phyloP scores from a whole-genome alignment of 2,888 invertebrate genomes.

The Oeneis ivallda region DNA sequence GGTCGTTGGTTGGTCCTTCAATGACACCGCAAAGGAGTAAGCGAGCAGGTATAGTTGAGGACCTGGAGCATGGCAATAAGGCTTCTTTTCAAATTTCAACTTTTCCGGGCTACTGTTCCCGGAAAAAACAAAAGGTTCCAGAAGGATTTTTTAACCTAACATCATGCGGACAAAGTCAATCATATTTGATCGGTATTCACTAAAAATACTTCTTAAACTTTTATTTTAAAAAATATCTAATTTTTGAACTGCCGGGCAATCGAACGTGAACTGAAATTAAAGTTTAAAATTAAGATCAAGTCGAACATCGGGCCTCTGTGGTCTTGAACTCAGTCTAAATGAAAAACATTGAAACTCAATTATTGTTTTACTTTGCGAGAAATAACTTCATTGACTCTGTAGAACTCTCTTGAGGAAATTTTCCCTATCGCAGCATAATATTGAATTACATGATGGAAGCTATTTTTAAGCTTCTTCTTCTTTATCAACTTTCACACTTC shows the following conservation, averaged over 20 bases:
- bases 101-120: too few relatives aligned
- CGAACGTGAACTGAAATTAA: slow-evolving; percentile 17
- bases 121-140: too few relatives aligned
- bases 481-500: too few relatives aligned
- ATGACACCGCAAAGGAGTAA: too few relatives aligned
- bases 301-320: slow-evolving; percentile 11
- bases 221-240: background rate
- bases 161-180: too few relatives aligned
- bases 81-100: too few relatives aligned
- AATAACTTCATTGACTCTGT: background rate
- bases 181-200: too few relatives aligned
- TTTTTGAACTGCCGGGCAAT: slow-evolving; percentile 1
- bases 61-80: too few relatives aligned
- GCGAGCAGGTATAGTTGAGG: too few relatives aligned
- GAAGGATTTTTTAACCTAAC: too few relatives aligned
- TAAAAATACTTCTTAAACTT: background rate
- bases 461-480: too few relatives aligned
- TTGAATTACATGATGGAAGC: background rate
- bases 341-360: slow-evolving; percentile 26
- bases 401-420: background rate
- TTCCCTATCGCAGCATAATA: background rate
- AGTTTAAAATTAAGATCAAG: slow-evolving; percentile 19
- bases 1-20: too few relatives aligned
- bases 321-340: slow-evolving; percentile 23
- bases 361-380: slow-evolving; percentile 19